Conservation (phyloP, 2,888 invertebrate genomes). For the Chrysomela aeneicollis region DNA sequence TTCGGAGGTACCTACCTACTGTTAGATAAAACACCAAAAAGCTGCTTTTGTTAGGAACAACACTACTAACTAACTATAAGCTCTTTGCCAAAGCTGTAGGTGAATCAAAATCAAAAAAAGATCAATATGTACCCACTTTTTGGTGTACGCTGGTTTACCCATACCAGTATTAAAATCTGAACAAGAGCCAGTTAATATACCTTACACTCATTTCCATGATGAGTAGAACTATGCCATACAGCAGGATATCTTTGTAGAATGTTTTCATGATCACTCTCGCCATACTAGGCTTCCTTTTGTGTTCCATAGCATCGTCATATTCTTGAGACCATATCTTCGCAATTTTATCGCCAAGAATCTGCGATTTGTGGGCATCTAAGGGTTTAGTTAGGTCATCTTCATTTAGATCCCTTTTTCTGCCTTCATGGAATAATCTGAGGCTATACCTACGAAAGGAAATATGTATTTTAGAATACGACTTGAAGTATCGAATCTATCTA, state of each 20-base stretch:
- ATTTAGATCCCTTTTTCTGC: constrained; percentile 51
- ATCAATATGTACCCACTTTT: too few species aligned
- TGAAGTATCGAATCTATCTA: too few species aligned
- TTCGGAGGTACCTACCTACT: too few species aligned
- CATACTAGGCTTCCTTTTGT: constrained; percentile 67
- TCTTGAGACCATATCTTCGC: constrained; percentile 70
- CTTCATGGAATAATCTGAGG: constrained; percentile 51
- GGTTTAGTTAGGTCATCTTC: constrained; percentile 72
- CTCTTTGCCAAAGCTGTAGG: too few species aligned
- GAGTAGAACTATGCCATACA: constrained; percentile 66
- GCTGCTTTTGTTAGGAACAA: too few species aligned
- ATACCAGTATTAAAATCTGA: too few species aligned
- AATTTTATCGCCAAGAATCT: constrained; percentile 67
- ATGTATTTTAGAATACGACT: too few species aligned
- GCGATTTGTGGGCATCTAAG: constrained; percentile 68
- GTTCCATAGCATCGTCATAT: constrained; percentile 58
- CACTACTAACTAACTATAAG: too few species aligned
- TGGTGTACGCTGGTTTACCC: too few species aligned
- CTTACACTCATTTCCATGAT: constrained; percentile 64
- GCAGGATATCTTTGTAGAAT: constrained; percentile 66
- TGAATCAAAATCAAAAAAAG: too few species aligned
- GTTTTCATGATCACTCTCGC: constrained; percentile 66
- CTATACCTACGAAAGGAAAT: constrained; percentile 23
- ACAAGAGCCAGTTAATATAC: too few species aligned
- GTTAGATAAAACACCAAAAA: too few species aligned